Evolutionary conservation across 2,888 invertebrate species (phyloP).

Genomic region (Habroteleia sp.): DNA sequence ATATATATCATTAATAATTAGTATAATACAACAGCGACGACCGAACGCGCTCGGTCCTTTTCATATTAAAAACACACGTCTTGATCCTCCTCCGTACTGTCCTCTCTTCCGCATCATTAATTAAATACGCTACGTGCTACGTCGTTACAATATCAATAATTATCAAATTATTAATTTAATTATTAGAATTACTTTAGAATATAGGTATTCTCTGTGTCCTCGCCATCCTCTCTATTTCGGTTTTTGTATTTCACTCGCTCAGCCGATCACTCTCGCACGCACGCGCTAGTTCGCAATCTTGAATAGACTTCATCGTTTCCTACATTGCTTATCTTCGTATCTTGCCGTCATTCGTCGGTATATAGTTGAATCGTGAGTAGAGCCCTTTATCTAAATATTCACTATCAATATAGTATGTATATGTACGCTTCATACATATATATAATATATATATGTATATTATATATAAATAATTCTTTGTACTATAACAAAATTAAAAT

Average conservation of each 20-base stretch:
- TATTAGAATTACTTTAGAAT: conserved; percentile 81
- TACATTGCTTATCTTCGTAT: conserved; percentile 45
- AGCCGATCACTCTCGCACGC: conserved; percentile 39
- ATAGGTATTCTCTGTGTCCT: conserved; percentile 80
- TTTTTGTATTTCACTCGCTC: conserved; percentile 27
- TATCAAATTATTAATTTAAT: conserved; percentile 81
- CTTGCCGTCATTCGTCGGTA: conserved; percentile 61
- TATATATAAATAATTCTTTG: conserved; percentile 78
- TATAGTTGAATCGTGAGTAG: conserved; percentile 81
- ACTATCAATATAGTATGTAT: conserved; percentile 69
- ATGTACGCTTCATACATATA: conserved; percentile 66
- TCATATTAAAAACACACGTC: conserved; percentile 73
- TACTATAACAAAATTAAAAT: conserved; percentile 79
- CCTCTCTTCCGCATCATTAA: conserved; percentile 70
- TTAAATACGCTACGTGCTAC: conserved; percentile 79
- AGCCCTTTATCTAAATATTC: conserved; percentile 76
- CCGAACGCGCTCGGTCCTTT: conserved; percentile 64
- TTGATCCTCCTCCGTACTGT: conserved; percentile 55
- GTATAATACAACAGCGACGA: conserved; percentile 77
- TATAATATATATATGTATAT: conserved; percentile 69
- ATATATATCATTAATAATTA: conserved; percentile 69
- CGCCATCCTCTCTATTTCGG: conserved; percentile 67
- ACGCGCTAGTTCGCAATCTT: conserved; percentile 51
- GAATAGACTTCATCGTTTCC: conserved; percentile 48
- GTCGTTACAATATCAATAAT: conserved; percentile 80